Evolutionary conservation across 2,113 vertebrate genomes (phyloP).

Genomic region (Apaloderma vittatum): DNA sequence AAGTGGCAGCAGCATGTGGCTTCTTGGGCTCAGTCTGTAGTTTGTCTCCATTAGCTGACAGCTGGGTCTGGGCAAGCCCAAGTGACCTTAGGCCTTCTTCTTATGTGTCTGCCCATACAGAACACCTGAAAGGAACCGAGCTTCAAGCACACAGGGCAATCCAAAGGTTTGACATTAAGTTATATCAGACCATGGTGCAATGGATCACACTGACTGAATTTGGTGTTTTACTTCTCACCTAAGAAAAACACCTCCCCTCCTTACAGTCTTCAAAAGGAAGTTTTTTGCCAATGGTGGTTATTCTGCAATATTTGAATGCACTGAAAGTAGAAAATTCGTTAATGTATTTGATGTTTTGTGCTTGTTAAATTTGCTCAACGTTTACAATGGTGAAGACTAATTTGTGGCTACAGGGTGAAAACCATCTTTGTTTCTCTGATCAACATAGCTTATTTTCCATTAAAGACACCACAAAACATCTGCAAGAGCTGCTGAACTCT

Average conservation of each 20-base stretch:
- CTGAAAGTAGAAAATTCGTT: background rate
- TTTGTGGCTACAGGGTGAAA: background rate
- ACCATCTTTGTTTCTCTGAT: background rate
- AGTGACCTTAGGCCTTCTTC: background rate
- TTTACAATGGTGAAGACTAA: background rate
- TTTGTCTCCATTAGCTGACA: background rate
- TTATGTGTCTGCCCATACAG: background rate
- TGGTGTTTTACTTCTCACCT: background rate
- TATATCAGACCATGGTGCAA: background rate
- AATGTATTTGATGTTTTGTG: background rate
- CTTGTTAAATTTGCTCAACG: background rate
- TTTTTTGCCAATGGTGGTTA: background rate
- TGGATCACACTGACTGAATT: background rate
- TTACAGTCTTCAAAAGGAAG: background rate
- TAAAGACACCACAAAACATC: slow-evolving; percentile 19
- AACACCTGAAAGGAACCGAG: background rate
- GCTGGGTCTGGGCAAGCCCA: background rate
- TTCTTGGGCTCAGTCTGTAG: background rate
- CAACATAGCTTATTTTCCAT: background rate
- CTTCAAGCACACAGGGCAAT: background rate
- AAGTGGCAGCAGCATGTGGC: background rate
- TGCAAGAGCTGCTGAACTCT: slow-evolving; percentile 22
- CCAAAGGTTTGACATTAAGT: background rate
- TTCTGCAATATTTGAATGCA: background rate
- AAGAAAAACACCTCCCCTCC: background rate